These are phyloP conservation scores for Diachasma alloeum DNA, from an alignment of 1,140 invertebrate species.

Conservation along the genomic window DNA sequence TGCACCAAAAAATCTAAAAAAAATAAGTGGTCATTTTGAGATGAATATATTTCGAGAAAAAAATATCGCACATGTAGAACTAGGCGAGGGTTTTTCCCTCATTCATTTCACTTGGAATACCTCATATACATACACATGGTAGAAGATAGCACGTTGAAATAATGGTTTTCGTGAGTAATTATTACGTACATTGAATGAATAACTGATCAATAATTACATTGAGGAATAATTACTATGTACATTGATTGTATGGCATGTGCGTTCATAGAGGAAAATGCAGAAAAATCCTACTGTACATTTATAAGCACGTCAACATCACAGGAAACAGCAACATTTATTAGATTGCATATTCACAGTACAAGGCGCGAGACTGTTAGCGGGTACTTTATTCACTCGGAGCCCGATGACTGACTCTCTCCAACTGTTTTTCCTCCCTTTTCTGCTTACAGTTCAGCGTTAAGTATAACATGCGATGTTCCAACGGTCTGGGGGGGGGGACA, in stretches of 20 bases:
- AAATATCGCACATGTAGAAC: too few relatives aligned
- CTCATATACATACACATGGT: too few relatives aligned
- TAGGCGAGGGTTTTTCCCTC: too few relatives aligned
- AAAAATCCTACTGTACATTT: not conserved
- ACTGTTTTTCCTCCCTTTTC: not conserved
- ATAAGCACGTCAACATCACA: not conserved
- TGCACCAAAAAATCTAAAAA: too few relatives aligned
- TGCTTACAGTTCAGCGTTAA: not conserved
- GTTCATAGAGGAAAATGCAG: not conserved
- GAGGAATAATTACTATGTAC: too few relatives aligned
- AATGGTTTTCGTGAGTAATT: too few relatives aligned
- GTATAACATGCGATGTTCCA: constrained; percentile 40
- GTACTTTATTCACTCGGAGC: not conserved
- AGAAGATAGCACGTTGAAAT: too few relatives aligned
- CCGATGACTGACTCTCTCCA: constrained; percentile 1
- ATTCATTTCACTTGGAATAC: too few relatives aligned
- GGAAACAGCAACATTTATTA: not conserved
- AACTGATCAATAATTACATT: too few relatives aligned
- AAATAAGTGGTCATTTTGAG: too few relatives aligned
- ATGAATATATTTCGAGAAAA: too few relatives aligned
- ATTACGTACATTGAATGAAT: too few relatives aligned
- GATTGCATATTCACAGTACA: not conserved
- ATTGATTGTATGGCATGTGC: not conserved
- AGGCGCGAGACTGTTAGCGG: not conserved
- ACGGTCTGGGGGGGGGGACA: not conserved